Evolutionary conservation across 1,140 invertebrate genomes (phyloP), one percentile per base, ranked within the genome.

Genomic region (Trachymyrmex septentrionalis): DNA sequence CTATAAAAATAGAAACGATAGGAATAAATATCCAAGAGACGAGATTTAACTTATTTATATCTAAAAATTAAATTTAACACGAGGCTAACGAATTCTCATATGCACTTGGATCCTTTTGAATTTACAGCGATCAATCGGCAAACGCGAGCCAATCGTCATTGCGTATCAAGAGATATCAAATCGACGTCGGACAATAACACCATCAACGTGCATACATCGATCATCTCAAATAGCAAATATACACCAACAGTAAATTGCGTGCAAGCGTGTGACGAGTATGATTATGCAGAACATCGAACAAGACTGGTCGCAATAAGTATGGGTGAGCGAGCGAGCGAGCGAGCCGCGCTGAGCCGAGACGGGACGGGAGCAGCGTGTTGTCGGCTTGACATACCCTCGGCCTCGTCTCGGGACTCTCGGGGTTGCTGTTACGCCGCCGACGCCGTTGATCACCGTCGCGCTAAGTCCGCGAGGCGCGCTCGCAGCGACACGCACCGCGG

Each of bases 151-250:
- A 2, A 16, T 48, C 50, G 6, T 80, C 38, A 57, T 69, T 67
- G 24, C 16, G 14, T 61, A 82, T 71, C 10, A 24, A 69, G 38
- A 48, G 12, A 14, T 73, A 73, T 21, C 67, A 73, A 61, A 50
- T 55, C 38, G 55, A n/a, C 57, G 67, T 16, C 67, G 63, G 80
- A 75, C 80, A 73, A 84, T 27, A 67, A 84, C 80, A 84, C 80
- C 80, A 84, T 34, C 80, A 84, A 84, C 80, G 80, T 84, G 80
- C 80, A 84, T 61, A 82, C 80, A 84, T 84, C 55, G 80, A 84
- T 84, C 69, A 84, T 84, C 69, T 84, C 80, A 84, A 63, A 59
- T 61, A 84, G 69, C 80, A 61, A 73, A 57, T 82, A n/a, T 82
- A 77, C 78, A 72, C 66, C 61, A 76, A 69, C 76, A 64, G 48